Evolutionary conservation across 2,888 invertebrate genomes (phyloP).

Genomic region (Cheilosia vernalis): DNA sequence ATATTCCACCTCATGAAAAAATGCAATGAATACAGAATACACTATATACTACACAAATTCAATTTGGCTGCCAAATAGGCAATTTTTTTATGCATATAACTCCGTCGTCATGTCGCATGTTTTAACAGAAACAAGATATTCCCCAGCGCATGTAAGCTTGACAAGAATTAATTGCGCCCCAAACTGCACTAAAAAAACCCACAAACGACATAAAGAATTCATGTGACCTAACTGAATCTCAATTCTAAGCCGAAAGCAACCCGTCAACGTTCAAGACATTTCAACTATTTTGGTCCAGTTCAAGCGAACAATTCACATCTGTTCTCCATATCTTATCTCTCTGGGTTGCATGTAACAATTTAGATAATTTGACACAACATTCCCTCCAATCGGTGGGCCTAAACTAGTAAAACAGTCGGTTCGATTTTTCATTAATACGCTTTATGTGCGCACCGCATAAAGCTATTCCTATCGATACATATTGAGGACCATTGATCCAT

Average conservation of each 20-base stretch:
- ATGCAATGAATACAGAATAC: no score
- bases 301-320: conserved; percentile 54
- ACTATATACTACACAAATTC: no score
- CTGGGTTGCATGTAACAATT: conserved; percentile 44
- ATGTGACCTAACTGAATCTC: background rate
- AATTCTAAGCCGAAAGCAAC: conserved; percentile 20
- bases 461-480: conserved; percentile 44
- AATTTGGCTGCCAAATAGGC: background rate
- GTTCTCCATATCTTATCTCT: conserved; percentile 46
- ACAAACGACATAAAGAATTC: background rate
- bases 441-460: conserved; percentile 16
- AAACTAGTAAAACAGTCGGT: conserved; percentile 8
- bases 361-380: conserved; percentile 45
- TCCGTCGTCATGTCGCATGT: background rate
- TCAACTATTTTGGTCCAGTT: conserved; percentile 38
- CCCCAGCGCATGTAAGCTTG: background rate
- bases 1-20: no score
- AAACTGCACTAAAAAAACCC: background rate
- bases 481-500: conserved; percentile 43
- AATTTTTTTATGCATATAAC: background rate
- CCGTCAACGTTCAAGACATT: conserved; percentile 33
- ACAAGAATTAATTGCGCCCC: conserved; percentile 12
- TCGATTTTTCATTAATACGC: conserved; percentile 51
- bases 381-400: conserved; percentile 1
- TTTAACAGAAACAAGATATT: background rate